These are phyloP conservation scores for Luidia sarsii DNA, from an alignment of 53 echinoderm and acorn worm species.

Conservation along the genomic window DNA sequence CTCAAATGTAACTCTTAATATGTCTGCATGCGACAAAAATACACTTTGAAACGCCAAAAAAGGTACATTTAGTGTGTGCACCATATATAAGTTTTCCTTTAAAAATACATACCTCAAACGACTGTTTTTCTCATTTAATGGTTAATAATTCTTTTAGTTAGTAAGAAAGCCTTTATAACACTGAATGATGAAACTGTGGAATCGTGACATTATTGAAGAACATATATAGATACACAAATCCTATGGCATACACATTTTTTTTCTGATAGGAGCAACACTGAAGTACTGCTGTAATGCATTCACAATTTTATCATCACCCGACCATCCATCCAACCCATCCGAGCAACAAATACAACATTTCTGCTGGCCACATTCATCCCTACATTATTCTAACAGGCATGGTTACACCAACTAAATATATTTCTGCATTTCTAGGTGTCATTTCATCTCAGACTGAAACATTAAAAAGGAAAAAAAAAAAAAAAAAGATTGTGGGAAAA, in stretches of 20 bases:
- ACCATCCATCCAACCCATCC: conserved; percentile 2
- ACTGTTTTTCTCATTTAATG: not conserved
- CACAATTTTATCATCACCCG: conserved; percentile 10
- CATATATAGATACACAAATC: conserved; percentile 8
- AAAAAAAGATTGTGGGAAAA: no score
- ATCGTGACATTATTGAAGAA: conserved; percentile 48
- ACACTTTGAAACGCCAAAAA: conserved; percentile 47
- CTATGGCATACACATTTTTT: conserved; percentile 2
- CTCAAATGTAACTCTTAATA: conserved; percentile 26
- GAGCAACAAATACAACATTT: conserved; percentile 6
- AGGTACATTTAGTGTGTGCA: conserved; percentile 54
- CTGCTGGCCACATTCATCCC: conserved; percentile 22
- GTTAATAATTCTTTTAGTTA: conserved; percentile 38
- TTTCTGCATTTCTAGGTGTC: conserved; percentile 43
- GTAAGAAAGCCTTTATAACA: conserved; percentile 55
- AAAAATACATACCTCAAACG: conserved; percentile 63
- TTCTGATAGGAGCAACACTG: conserved; percentile 19
- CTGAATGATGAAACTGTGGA: conserved; percentile 49
- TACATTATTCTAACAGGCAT: conserved; percentile 11
- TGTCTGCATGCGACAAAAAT: conserved; percentile 55
- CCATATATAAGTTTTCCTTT: conserved; percentile 48
- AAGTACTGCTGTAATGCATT: conserved; percentile 41
- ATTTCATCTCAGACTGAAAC: not conserved
- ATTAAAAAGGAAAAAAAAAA: no score
- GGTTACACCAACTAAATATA: conserved; percentile 33